Evolutionary conservation across 2,113 vertebrate species (phyloP).

Genomic region (Pogonocichla stellata): DNA sequence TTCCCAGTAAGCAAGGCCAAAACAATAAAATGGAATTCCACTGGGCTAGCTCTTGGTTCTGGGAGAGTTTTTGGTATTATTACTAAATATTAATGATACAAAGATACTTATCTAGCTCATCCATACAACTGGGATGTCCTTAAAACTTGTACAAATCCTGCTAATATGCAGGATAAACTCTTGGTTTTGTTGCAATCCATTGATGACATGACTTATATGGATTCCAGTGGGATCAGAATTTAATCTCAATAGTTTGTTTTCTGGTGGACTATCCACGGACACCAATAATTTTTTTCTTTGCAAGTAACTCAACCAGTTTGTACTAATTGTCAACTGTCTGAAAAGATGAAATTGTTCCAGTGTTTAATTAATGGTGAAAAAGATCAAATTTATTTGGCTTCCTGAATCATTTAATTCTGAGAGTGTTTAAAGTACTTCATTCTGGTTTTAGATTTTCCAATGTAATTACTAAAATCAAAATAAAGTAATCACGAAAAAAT

Average conservation of each 20-base stretch:
- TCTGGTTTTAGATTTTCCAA: neutral
- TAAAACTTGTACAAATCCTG: neutral
- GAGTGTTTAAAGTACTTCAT: neutral
- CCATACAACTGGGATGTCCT: neutral
- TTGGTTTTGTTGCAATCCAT: neutral
- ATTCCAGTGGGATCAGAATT: neutral
- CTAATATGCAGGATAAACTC: neutral
- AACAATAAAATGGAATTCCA: neutral
- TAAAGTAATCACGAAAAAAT: neutral
- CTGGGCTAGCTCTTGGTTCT: neutral
- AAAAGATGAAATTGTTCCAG: neutral
- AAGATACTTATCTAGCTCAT: neutral
- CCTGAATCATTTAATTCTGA: neutral
- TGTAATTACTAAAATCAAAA: neutral
- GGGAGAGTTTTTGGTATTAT: neutral
- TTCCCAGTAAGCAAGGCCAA: neutral
- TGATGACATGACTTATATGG: neutral
- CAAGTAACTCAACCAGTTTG: neutral
- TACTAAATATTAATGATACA: neutral
- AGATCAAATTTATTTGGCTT: neutral
- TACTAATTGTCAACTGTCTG: neutral
- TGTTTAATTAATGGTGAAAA: neutral
- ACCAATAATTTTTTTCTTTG: neutral
- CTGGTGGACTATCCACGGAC: neutral
- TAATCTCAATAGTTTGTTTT: neutral